Evolutionary conservation across 2,113 vertebrate species (phyloP).

Genomic region (Phainopepla nitens): DNA sequence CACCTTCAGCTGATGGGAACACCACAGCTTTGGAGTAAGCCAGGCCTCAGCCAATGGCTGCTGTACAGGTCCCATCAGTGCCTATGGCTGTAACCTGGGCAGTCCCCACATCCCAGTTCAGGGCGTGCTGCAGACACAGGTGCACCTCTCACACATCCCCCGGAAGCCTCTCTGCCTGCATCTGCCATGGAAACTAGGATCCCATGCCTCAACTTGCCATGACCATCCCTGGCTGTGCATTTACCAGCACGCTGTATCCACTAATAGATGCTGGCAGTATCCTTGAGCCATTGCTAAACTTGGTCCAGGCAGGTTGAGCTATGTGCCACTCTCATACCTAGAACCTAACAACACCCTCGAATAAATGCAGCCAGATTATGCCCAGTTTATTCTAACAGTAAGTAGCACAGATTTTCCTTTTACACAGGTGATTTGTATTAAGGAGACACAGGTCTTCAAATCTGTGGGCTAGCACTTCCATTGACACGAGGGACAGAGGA

Average conservation of each 20-base stretch:
- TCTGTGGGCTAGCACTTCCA: background rate
- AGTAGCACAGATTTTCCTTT: background rate
- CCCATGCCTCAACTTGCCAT: background rate
- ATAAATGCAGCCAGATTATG: background rate
- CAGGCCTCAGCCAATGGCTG: background rate
- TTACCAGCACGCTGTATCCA: background rate
- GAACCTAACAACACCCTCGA: background rate
- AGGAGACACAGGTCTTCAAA: background rate
- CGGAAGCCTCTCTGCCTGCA: background rate
- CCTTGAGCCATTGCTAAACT: background rate
- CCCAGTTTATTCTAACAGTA: background rate
- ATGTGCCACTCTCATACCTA: background rate
- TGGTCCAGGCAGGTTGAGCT: background rate
- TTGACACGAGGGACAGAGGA: accelerated
- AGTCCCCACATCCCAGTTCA: accelerated
- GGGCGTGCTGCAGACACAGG: background rate
- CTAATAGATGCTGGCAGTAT: accelerated
- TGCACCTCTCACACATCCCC: background rate
- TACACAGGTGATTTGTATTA: background rate
- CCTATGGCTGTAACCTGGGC: background rate
- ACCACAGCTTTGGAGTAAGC: background rate
- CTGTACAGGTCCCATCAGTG: background rate
- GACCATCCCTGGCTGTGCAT: background rate
- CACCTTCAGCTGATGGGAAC: background rate
- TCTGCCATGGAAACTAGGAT: background rate